Base-by-base conservation (phyloP, 2,888 invertebrate species). In the Hedychridium roseum region DNA sequence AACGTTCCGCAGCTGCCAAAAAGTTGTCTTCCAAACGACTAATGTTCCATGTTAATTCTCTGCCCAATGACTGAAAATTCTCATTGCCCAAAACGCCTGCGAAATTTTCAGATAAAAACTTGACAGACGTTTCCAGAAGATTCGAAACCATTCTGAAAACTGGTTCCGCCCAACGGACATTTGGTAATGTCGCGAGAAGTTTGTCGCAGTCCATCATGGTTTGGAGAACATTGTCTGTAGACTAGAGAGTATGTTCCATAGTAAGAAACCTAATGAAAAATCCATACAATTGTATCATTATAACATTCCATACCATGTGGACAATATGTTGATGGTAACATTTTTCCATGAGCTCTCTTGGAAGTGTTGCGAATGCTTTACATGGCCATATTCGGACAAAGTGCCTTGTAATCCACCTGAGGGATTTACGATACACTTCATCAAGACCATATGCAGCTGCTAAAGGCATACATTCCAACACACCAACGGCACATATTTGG, bases 381-480 rank as follows among this genome's bases (percentile, higher is more conserved):
- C 92, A 92, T 0, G 94, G 91, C 96, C 97, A 96, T 37, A 97
- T 90, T 68, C 90, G 86, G 4, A 88, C 84, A 78, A 94, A 95
- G 77, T 96, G 85, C 55, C 88, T 88, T 16, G 91, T 91, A 31
- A 93, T 88, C 96, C 96, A 96, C 55, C 88, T 85, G 38, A 94
- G 81, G 71, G 92, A 92, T 77, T 91, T 92, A 55, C 91, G 86
- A 76, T 92, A 91, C 15, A 96, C 82, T 72, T 95, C 94, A 68
- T 93, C 92, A 42, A 96, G 81, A 0, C 92, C 92, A 76, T 92
- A 94, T 30, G 90, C 89, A 2, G 92, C 86, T 2, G 94, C 88
- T 30, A 96, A 81, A 0, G 93, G 91, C 64, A 97, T 83, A 54
- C 94, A 92, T 76, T 96, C 94, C 23, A 94, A 80, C 2, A 94